Percentiles rank a stretch among this genome's conserved stretches.
Conservation (phyloP, 2,888 invertebrate species). For the Papilio elwesi region DNA sequence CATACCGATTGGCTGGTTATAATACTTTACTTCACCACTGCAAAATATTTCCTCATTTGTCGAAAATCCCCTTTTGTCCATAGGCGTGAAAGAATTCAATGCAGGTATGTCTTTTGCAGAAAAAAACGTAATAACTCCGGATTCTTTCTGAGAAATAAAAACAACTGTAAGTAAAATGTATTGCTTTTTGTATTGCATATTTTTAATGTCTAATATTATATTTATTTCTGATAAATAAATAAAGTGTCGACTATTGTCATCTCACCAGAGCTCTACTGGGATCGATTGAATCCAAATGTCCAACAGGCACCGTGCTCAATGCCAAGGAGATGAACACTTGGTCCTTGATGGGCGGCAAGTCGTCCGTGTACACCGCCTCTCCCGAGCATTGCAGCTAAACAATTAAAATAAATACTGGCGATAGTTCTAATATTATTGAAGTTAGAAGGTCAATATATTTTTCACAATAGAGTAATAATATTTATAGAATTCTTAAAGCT, state of each 20-base stretch:
- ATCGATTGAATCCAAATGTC: constrained; percentile 80
- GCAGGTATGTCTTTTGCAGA: constrained; percentile 88
- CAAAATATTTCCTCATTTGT: constrained; percentile 76
- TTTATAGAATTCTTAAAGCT: no score
- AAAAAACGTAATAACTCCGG: constrained; percentile 87
- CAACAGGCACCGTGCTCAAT: constrained; percentile 80
- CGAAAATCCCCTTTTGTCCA: constrained; percentile 43
- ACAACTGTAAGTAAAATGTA: no score
- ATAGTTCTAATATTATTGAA: no score
- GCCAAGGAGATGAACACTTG: constrained; percentile 88
- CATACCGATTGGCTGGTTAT: constrained; percentile 87
- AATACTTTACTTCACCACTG: constrained; percentile 80
- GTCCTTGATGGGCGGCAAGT: constrained; percentile 81
- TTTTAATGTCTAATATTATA: no score
- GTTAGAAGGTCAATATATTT: no score
- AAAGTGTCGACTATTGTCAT: constrained; percentile 1
- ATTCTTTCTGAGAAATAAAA: constrained; percentile 66
- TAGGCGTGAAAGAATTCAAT: constrained; percentile 78
- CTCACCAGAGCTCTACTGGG: constrained; percentile 85
- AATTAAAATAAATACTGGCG: background rate
- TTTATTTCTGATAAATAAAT: no score
- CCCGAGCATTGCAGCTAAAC: constrained; percentile 85
- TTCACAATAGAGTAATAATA: no score
- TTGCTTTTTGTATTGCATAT: no score
- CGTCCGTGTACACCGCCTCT: constrained; percentile 87